These are phyloP conservation scores for Ophion ventricosus DNA, from an alignment of 2,888 invertebrate genomes.

Conservation along the genomic window DNA sequence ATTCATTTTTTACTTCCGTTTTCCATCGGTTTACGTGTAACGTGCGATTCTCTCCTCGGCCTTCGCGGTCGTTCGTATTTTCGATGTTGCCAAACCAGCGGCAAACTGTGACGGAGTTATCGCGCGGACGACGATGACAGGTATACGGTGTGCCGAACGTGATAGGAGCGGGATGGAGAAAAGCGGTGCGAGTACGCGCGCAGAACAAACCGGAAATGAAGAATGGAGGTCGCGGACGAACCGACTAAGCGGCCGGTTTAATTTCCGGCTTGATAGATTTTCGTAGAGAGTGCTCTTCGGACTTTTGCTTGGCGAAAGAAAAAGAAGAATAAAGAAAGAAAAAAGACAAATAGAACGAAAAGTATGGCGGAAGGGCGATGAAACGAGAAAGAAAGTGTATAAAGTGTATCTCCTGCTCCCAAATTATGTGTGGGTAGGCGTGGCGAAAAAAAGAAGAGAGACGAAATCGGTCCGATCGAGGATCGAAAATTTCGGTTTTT, in stretches of 20 bases:
- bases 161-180: conserved; percentile 7
- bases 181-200: conserved; percentile 3
- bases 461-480: too few species aligned
- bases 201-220: conserved; percentile 66
- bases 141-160: not conserved
- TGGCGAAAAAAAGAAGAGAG: conserved; percentile 9
- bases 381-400: conserved; percentile 19
- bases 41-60: conserved; percentile 5
- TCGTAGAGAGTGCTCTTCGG: conserved; percentile 46
- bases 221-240: conserved; percentile 61
- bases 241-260: conserved; percentile 71
- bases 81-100: not conserved
- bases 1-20: not conserved
- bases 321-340: conserved; percentile 12
- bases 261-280: conserved; percentile 77
- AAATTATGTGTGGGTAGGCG: not conserved
- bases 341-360: not conserved
- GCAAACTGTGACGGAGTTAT: not conserved
- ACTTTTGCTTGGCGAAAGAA: conserved; percentile 17
- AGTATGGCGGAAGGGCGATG: conserved; percentile 6
- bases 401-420: not conserved
- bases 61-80: conserved; percentile 15
- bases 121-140: not conserved
- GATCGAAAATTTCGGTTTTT: too few species aligned
- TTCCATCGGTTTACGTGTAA: not conserved